These are phyloP conservation scores for Dryomyza anilis DNA, from an alignment of 2,888 invertebrate species.

Conservation along the genomic window DNA sequence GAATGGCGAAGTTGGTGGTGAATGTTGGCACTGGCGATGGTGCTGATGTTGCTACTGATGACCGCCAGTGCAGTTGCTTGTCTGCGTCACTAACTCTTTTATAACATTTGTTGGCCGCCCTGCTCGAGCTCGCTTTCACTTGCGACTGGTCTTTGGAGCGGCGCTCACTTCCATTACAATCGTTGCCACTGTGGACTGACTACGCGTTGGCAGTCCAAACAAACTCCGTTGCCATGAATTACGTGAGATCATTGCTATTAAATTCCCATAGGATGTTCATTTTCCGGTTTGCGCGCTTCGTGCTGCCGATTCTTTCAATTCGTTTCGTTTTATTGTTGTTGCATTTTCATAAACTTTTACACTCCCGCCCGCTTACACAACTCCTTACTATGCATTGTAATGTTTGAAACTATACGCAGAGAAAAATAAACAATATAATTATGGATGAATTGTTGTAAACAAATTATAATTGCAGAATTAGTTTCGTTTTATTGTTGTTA, in stretches of 20 bases:
- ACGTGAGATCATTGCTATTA: conserved; percentile 30
- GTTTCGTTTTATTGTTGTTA: too few relatives aligned
- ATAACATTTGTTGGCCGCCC: neutral
- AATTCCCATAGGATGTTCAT: conserved; percentile 26
- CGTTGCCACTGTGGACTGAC: neutral
- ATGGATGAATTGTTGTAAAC: too few relatives aligned
- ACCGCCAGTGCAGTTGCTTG: neutral
- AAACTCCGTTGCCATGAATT: conserved; percentile 3
- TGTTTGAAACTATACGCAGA: too few relatives aligned
- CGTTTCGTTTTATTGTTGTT: neutral
- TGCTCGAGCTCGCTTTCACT: neutral
- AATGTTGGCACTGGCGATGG: neutral
- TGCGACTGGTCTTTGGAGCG: too few relatives aligned
- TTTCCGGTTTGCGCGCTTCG: conserved; percentile 1
- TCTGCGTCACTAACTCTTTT: too few relatives aligned
- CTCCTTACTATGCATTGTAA: neutral
- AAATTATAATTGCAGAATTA: too few relatives aligned
- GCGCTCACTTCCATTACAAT: neutral
- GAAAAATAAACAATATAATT: too few relatives aligned
- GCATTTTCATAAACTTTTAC: neutral
- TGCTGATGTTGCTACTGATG: neutral
- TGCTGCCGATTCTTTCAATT: neutral
- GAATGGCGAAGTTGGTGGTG: too few relatives aligned
- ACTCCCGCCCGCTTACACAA: neutral
- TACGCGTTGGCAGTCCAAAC: conserved; percentile 6